Evolutionary conservation across 2,888 invertebrate species (phyloP).

Genomic region (Cyclophora albipunctata): DNA sequence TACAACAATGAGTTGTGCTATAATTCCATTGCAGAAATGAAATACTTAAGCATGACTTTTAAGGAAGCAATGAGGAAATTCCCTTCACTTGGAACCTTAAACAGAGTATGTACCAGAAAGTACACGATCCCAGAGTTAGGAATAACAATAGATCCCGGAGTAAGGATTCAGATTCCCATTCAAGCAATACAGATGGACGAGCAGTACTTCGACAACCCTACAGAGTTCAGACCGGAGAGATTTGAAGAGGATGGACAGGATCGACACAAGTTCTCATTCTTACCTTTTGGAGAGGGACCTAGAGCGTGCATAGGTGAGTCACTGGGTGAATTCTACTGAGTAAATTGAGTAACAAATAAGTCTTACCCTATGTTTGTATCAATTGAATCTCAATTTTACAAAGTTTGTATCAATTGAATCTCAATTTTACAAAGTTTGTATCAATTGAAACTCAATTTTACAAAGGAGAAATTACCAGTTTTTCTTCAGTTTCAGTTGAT

Average conservation of each 20-base stretch:
- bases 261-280: constrained; percentile 31
- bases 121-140: constrained; percentile 36
- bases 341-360: too few relatives aligned
- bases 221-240: constrained; percentile 39
- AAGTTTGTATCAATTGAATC: too few relatives aligned
- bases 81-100: constrained; percentile 39
- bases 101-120: constrained; percentile 36
- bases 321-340: background rate
- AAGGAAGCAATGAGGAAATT: constrained; percentile 48
- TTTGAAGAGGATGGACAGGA: constrained; percentile 25
- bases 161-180: constrained; percentile 43
- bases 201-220: constrained; percentile 43
- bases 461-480: too few relatives aligned
- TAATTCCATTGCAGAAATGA: constrained; percentile 45
- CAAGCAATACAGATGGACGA: constrained; percentile 49
- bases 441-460: too few relatives aligned
- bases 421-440: too few relatives aligned
- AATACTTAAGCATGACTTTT: constrained; percentile 34
- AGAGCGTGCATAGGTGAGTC: constrained; percentile 48
- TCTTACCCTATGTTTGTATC: too few relatives aligned
- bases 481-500: too few relatives aligned
- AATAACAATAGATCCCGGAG: constrained; percentile 44
- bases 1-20: constrained; percentile 46
- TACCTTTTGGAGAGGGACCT: constrained; percentile 52
- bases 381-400: too few relatives aligned